These are phyloP conservation scores for Zaprionus ghesquierei DNA, from an alignment of 1,140 invertebrate species.

Conservation along the genomic window DNA sequence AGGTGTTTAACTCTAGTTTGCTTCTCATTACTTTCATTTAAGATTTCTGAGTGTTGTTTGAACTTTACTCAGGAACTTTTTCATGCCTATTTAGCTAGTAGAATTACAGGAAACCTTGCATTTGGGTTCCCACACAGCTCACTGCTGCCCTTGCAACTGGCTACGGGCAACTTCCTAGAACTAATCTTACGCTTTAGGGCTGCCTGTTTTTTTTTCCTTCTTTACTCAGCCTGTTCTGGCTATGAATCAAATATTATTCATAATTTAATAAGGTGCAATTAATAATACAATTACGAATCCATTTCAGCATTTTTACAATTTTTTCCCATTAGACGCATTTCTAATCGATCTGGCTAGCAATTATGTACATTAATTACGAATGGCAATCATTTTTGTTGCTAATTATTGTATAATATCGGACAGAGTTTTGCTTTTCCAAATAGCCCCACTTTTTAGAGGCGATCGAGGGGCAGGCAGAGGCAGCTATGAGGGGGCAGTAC, in stretches of 20 bases:
- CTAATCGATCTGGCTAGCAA: conserved; percentile 59
- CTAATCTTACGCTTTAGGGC: conserved; percentile 40
- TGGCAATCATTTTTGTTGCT: conserved; percentile 72
- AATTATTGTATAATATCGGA: conserved; percentile 73
- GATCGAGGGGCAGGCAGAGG: background rate
- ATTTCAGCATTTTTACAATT: conserved; percentile 63
- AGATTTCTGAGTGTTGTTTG: background rate
- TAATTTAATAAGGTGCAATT: conserved; percentile 77
- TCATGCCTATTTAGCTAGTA: background rate
- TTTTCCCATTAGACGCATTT: conserved; percentile 55
- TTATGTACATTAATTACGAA: conserved; percentile 79
- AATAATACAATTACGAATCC: conserved; percentile 78
- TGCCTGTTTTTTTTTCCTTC: background rate
- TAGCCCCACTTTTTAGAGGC: conserved; percentile 22
- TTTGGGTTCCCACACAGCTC: conserved; percentile 20
- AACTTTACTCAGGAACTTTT: background rate
- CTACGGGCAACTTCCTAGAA: conserved; percentile 62
- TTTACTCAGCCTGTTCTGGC: background rate
- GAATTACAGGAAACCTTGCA: background rate
- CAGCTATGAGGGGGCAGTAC: background rate
- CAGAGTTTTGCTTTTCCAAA: conserved; percentile 75
- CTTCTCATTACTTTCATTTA: background rate
- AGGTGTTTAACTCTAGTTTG: background rate
- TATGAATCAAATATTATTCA: conserved; percentile 67
- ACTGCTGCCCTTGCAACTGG: conserved; percentile 56